These are phyloP conservation scores for Elgaria multicarinata DNA, from an alignment of 2,113 vertebrate genomes.

Conservation along the genomic window DNA sequence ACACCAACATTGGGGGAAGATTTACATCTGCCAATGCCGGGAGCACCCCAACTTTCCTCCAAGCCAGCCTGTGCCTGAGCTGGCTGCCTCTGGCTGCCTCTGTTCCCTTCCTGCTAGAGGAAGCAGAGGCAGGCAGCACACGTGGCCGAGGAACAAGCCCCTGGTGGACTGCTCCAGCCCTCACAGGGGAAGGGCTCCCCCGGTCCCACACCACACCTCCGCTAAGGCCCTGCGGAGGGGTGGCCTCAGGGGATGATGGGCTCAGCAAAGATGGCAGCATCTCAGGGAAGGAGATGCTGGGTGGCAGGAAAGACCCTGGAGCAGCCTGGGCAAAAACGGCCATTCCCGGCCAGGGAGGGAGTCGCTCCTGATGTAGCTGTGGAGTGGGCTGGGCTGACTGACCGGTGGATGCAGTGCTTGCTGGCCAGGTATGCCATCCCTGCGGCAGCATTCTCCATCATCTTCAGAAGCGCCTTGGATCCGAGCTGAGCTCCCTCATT, in stretches of 20 bases:
- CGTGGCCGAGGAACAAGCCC: too few species aligned
- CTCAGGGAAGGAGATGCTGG: neutral
- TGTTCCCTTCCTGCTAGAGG: neutral
- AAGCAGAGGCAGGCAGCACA: neutral
- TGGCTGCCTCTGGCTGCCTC: too few species aligned
- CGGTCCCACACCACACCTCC: neutral
- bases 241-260: too few species aligned
- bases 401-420: constrained; percentile 98
- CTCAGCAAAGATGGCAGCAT: neutral
- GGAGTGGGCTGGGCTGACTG: constrained; percentile 15
- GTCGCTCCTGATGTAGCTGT: neutral
- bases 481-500: constrained; percentile 79
- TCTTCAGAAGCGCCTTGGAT: constrained; percentile 85
- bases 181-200: neutral
- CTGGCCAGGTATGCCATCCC: constrained; percentile 96
- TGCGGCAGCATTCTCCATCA: constrained; percentile 88
- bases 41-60: neutral
- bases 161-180: too few species aligned
- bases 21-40: neutral
- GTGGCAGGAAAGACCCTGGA: neutral
- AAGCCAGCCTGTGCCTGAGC: neutral
- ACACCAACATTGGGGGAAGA: accelerated
- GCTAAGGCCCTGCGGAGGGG: too few species aligned
- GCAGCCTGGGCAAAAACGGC: neutral
- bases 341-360: neutral